Evolutionary conservation across 2,113 vertebrate genomes (phyloP).

Genomic region (Thunnus thynnus): DNA sequence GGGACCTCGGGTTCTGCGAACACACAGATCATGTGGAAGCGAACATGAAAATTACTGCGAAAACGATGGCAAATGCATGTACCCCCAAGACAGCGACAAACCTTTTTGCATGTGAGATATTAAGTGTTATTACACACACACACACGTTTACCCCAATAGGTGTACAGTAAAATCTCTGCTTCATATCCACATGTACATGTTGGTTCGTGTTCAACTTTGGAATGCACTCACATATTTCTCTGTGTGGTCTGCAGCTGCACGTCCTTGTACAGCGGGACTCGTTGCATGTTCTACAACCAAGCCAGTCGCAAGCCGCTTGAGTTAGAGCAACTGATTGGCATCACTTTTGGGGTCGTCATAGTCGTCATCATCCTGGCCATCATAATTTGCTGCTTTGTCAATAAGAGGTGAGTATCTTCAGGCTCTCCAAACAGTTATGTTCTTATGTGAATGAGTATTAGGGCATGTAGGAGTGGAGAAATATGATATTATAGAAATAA

Average conservation of each 20-base stretch:
- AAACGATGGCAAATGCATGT: conserved; percentile 77
- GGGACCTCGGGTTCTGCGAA: conserved; percentile 19
- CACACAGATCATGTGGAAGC: conserved; percentile 57
- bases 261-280: conserved; percentile 38
- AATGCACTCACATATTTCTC: conserved; percentile 39
- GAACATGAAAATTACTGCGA: conserved; percentile 67
- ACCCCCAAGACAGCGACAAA: conserved; percentile 67
- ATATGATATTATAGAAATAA: too few relatives aligned
- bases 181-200: conserved; percentile 27
- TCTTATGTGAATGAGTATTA: not conserved
- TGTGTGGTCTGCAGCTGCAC: conserved; percentile 72
- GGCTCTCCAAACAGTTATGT: not conserved
- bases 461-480: too few relatives aligned
- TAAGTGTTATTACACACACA: not conserved
- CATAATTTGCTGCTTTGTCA: conserved; percentile 51
- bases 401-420: conserved; percentile 69
- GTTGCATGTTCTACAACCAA: conserved; percentile 58
- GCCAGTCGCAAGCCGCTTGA: fast-evolving
- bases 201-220: conserved; percentile 48
- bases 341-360: conserved; percentile 67
- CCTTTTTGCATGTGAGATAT: conserved; percentile 80
- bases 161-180: not conserved
- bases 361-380: conserved; percentile 54
- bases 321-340: conserved; percentile 68
- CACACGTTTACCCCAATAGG: too few relatives aligned